Base-by-base conservation (phyloP, 2,888 invertebrate species). In the Elegia similella region DNA sequence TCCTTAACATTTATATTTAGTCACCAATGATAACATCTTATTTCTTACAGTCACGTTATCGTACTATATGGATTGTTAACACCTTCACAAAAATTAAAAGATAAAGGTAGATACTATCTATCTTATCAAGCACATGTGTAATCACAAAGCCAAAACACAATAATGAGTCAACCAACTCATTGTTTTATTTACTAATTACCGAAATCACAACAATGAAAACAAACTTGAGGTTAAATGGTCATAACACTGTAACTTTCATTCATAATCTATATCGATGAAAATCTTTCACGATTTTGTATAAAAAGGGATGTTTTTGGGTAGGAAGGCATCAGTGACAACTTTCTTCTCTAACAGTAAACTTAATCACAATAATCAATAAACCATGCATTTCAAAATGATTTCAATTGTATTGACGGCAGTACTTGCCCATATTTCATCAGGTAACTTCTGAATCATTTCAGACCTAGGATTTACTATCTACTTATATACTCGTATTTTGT, bases 321-420 rank as follows among this genome's bases (percentile, higher is more conserved):
- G 3, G 0, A 29, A 29, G 1, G 23, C 7, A 47, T 47, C 47
- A 47, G 29, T 47, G 10, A 23, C 23, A 46, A 17, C 23, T 23
- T 46, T 23, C 17, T 7, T 29, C 16, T 15, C 17, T 23, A 46
- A 46, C 16, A 46, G 46, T 23, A 7, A 12, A 17, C 16, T 43
- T 12, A 17, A 46, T 17, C 12, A 17, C 7, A 46, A 46, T 8
- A 7, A 6, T 17, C 23, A 23, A 44, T n/a, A 1, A 38, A 38
- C n/a, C n/a, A 46, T 46, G 46, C 12, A 10, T 6, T 46, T 23
- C 12, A 16, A 16, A 47, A 58, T 64, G 60, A 48, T 30, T 3
- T 29, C 15, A 7, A 13, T 32, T 52, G 59, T 57, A 57, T 66
- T 64, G 59, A 63, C 1, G 59, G 64, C 1, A 59, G 54, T 54